These are phyloP conservation scores for Diadegma fenestrale DNA, from an alignment of 2,888 invertebrate species.

Conservation along the genomic window DNA sequence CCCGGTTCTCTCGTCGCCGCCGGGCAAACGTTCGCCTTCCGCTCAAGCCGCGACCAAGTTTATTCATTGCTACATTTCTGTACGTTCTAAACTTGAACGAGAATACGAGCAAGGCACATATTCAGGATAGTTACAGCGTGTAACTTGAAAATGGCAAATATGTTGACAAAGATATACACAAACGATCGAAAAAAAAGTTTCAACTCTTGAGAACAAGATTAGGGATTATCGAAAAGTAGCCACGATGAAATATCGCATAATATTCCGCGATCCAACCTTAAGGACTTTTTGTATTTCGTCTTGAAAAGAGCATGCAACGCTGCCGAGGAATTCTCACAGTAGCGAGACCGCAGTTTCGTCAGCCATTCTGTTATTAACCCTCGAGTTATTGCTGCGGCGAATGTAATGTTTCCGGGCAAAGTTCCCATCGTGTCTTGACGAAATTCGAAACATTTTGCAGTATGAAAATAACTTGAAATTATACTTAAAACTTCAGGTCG, in stretches of 20 bases:
- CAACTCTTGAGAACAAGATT: neutral
- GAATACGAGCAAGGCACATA: neutral
- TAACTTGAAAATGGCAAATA: neutral
- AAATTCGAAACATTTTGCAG: neutral
- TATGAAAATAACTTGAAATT: neutral
- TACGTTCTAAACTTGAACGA: conserved; percentile 15
- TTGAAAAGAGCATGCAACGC: neutral
- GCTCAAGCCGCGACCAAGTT: conserved; percentile 49
- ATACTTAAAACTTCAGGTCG: neutral
- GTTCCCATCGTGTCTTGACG: neutral
- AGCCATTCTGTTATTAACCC: neutral
- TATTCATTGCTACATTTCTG: conserved; percentile 31
- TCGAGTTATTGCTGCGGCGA: neutral
- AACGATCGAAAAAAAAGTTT: neutral
- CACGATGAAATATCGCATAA: neutral
- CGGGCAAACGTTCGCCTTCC: conserved; percentile 56
- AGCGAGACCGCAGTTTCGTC: neutral
- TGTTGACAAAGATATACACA: neutral
- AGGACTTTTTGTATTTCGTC: neutral
- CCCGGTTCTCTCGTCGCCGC: conserved; percentile 40
- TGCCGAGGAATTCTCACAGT: neutral
- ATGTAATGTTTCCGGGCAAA: neutral
- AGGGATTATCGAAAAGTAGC: neutral
- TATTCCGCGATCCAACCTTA: neutral
- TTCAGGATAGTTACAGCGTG: neutral